These are phyloP conservation scores for Chesias legatella DNA, from an alignment of 2,888 invertebrate genomes.

Conservation along the genomic window DNA sequence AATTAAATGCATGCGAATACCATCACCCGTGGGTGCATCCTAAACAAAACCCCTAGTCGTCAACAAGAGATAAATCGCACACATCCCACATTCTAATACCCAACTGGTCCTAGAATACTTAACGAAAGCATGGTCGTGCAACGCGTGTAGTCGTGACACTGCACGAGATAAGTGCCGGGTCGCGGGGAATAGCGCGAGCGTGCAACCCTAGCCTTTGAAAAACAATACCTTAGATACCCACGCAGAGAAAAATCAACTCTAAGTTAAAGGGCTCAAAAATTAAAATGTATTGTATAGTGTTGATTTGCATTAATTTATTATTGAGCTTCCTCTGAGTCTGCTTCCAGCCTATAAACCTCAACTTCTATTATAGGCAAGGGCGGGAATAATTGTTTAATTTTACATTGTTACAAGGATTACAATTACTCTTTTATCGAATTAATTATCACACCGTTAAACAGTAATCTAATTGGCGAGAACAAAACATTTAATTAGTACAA, in stretches of 20 bases:
- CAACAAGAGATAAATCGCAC: conserved; percentile 25
- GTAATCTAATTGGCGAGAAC: too few relatives aligned
- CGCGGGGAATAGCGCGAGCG: conserved; percentile 56
- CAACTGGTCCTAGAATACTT: conserved; percentile 36
- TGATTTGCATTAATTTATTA: conserved; percentile 26
- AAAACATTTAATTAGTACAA: too few relatives aligned
- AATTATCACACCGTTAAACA: too few relatives aligned
- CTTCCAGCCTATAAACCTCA: conserved; percentile 13
- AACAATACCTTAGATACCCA: conserved; percentile 16
- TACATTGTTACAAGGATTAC: too few relatives aligned
- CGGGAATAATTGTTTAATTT: too few relatives aligned
- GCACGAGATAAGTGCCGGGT: conserved; percentile 72
- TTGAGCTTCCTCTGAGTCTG: conserved; percentile 26
- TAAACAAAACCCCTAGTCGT: background rate
- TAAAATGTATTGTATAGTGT: conserved; percentile 1
- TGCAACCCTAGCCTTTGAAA: conserved; percentile 30
- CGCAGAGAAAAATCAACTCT: conserved; percentile 8
- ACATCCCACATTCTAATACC: conserved; percentile 31
- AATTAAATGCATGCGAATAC: too few relatives aligned
- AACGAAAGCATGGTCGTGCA: conserved; percentile 64
- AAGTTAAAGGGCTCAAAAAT: background rate
- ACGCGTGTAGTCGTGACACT: conserved; percentile 71
- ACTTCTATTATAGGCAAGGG: too few relatives aligned
- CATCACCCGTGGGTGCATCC: too few relatives aligned
- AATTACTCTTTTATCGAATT: too few relatives aligned